phyloP scores from a whole-genome alignment of 2,888 invertebrate species.

The Drosophila hawaiiensis region DNA sequence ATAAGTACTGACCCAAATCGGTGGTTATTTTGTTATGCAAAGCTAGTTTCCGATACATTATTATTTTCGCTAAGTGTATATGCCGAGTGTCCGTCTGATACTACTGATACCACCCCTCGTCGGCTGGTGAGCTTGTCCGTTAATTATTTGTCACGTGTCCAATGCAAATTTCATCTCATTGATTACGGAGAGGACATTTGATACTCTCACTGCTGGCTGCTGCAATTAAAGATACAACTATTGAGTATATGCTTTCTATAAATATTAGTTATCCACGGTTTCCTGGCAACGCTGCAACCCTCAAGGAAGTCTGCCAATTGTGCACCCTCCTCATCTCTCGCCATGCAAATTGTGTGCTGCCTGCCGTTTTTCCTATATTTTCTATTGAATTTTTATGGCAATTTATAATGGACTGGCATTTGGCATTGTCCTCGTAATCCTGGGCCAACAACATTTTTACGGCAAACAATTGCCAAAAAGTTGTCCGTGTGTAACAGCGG shows the following conservation, averaged over 20 bases:
- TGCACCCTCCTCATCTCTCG: slow-evolving; percentile 42
- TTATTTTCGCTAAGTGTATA: slow-evolving; percentile 28
- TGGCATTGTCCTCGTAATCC: slow-evolving; percentile 65
- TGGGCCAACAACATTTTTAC: slow-evolving; percentile 64
- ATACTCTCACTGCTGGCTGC: slow-evolving; percentile 60
- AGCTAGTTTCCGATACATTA: background rate
- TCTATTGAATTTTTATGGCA: slow-evolving; percentile 80
- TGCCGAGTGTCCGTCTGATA: slow-evolving; percentile 11
- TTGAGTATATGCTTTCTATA: slow-evolving; percentile 29
- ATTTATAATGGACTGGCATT: slow-evolving; percentile 73
- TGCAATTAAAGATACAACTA: slow-evolving; percentile 71
- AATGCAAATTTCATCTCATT: slow-evolving; percentile 82
- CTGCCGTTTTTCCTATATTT: slow-evolving; percentile 43
- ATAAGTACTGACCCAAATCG: background rate
- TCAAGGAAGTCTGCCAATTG: slow-evolving; percentile 31
- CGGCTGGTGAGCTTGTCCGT: slow-evolving; percentile 24
- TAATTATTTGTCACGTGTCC: slow-evolving; percentile 84
- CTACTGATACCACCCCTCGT: slow-evolving; percentile 10
- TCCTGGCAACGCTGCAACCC: slow-evolving; percentile 43
- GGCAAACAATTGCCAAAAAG: slow-evolving; percentile 58
- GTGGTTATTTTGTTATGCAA: background rate
- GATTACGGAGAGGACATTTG: slow-evolving; percentile 76
- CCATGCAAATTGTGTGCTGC: slow-evolving; percentile 62
- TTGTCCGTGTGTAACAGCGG: slow-evolving; percentile 26
- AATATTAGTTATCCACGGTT: slow-evolving; percentile 35